These are phyloP conservation scores for Cervus canadensis DNA, from an alignment of 2,113 vertebrate species.

Conservation along the genomic window DNA sequence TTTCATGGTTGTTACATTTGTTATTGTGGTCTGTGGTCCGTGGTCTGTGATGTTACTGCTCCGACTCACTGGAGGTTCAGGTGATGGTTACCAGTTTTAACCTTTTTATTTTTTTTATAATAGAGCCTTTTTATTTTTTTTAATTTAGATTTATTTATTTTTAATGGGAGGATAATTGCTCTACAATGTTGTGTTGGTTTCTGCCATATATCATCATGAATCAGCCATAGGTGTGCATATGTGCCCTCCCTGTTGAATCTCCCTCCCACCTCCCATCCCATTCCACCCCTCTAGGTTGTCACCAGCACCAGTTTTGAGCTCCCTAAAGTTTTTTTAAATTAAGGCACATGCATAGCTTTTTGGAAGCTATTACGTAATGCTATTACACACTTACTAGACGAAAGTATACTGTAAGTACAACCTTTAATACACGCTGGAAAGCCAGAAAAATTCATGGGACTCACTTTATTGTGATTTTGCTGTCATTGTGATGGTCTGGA, in stretches of 20 bases:
- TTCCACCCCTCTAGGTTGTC: background rate
- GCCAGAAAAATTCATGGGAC: background rate
- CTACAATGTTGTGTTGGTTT: background rate
- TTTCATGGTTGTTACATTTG: background rate
- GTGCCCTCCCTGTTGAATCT: background rate
- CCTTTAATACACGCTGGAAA: background rate
- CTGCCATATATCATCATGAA: background rate
- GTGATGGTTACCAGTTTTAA: background rate
- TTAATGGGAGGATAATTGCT: background rate
- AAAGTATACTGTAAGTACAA: background rate
- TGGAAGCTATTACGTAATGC: background rate
- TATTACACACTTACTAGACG: background rate
- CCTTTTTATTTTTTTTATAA: background rate
- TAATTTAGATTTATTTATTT: background rate
- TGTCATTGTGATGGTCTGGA: background rate
- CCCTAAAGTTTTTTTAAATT: background rate
- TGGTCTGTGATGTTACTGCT: background rate
- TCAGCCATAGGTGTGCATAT: background rate
- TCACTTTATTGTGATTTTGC: background rate
- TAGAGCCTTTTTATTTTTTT: background rate
- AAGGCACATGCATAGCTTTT: background rate
- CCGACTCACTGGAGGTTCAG: background rate
- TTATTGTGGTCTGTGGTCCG: background rate
- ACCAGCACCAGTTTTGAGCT: background rate
- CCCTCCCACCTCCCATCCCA: background rate